These are phyloP conservation scores for Zaprionus capensis DNA, from an alignment of 1,140 invertebrate species.

Conservation along the genomic window DNA sequence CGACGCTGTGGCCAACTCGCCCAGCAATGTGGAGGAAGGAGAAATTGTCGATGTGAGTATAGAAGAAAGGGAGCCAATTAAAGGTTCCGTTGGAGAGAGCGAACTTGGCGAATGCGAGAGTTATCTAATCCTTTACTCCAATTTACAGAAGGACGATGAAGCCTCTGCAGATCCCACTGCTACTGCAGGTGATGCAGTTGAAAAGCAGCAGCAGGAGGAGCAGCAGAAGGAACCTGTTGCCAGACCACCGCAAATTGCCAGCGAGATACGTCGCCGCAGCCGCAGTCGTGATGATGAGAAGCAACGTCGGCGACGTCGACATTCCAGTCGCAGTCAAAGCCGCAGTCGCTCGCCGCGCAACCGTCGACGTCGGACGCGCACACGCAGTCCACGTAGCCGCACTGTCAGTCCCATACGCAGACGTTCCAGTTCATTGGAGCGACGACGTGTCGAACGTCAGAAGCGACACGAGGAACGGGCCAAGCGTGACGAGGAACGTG, in stretches of 20 bases:
- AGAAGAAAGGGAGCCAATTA: not conserved
- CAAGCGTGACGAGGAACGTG: constrained; percentile 60
- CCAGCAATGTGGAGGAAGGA: constrained; percentile 62
- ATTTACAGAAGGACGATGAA: constrained; percentile 58
- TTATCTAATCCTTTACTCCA: not conserved
- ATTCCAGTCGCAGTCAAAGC: constrained; percentile 27
- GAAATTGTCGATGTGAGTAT: constrained; percentile 70
- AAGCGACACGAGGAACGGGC: constrained; percentile 69
- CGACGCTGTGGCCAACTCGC: not conserved
- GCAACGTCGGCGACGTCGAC: constrained; percentile 12
- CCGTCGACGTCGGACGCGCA: constrained; percentile 49
- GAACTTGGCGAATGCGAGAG: not conserved
- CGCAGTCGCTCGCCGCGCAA: constrained; percentile 51
- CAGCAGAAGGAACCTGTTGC: not conserved
- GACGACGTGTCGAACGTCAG: constrained; percentile 67
- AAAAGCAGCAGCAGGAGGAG: constrained; percentile 15
- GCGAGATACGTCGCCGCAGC: constrained; percentile 46
- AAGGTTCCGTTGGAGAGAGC: not conserved
- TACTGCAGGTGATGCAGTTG: not conserved
- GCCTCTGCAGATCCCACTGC: not conserved
- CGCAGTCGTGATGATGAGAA: constrained; percentile 28
- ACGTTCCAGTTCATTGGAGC: constrained; percentile 67
- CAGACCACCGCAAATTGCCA: constrained; percentile 14
- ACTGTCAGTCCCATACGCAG: constrained; percentile 56
- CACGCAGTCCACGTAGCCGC: constrained; percentile 51